Conservation (phyloP, 2,888 invertebrate species). For the Odiellus spinosus region DNA sequence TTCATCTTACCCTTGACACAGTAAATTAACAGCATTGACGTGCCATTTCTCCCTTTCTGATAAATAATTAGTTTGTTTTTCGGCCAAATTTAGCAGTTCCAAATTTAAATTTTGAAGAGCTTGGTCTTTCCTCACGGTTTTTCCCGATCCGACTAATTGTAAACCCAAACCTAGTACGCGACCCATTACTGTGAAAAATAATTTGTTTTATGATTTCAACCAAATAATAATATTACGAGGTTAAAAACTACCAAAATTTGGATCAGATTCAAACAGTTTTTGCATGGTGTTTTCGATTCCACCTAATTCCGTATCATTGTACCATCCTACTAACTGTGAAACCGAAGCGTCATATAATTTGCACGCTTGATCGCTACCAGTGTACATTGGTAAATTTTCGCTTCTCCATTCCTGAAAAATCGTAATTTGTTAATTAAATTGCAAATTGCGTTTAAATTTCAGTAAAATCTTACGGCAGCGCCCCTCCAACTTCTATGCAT, state of each 20-base stretch:
- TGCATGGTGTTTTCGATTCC: slow-evolving; percentile 30
- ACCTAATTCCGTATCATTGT: slow-evolving; percentile 31
- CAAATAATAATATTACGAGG: too few relatives aligned
- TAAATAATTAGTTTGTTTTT: slow-evolving; percentile 21
- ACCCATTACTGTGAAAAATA: slow-evolving; percentile 32
- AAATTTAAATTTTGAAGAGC: slow-evolving; percentile 26
- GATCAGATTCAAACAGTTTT: slow-evolving; percentile 32
- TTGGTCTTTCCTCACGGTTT: slow-evolving; percentile 24
- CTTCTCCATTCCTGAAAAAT: slow-evolving; percentile 18
- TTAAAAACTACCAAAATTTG: slow-evolving; percentile 29
- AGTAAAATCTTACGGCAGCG: too few relatives aligned
- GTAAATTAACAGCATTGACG: slow-evolving; percentile 30
- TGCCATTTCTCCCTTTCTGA: slow-evolving; percentile 31
- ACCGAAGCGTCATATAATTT: slow-evolving; percentile 34
- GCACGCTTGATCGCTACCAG: slow-evolving; percentile 30
- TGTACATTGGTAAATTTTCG: slow-evolving; percentile 23
- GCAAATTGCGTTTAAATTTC: too few relatives aligned
- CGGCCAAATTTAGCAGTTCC: slow-evolving; percentile 22
- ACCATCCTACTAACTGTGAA: slow-evolving; percentile 32
- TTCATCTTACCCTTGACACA: slow-evolving; percentile 26
- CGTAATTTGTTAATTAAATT: too few relatives aligned
- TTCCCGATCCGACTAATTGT: slow-evolving; percentile 32
- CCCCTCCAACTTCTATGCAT: too few relatives aligned
- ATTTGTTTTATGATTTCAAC: too few relatives aligned
- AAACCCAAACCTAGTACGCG: slow-evolving; percentile 32